A percentile compares a stretch with the other conserved stretches of the same genome.
phyloP scores from a whole-genome alignment of 2,113 vertebrate genomes.

The Larimichthys polyactis region DNA sequence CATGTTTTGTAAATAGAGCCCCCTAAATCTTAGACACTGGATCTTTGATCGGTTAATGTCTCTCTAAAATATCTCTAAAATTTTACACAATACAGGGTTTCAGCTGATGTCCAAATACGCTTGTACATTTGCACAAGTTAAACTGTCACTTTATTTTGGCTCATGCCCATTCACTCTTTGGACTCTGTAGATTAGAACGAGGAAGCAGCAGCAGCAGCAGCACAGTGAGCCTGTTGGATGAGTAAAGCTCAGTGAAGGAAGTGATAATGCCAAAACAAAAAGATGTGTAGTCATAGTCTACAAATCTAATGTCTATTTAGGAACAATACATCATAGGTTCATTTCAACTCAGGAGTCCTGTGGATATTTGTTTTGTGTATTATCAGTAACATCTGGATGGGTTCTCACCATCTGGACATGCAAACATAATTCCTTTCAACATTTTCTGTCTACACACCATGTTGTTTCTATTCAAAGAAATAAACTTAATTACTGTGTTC shows the following conservation, averaged over 20 bases:
- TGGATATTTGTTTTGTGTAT: conserved; percentile 10
- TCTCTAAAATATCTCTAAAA: not conserved
- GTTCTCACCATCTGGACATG: conserved; percentile 14
- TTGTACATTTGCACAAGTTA: conserved; percentile 56
- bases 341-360: conserved; percentile 35
- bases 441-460: conserved; percentile 12
- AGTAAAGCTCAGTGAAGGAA: not conserved
- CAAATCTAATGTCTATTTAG: not conserved
- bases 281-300: not conserved
- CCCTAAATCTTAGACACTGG: no score
- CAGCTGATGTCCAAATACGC: conserved; percentile 42
- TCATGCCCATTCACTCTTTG: not conserved
- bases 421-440: not conserved
- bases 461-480: conserved; percentile 38
- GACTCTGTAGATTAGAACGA: not conserved
- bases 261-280: not conserved
- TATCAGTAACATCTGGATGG: conserved; percentile 23
- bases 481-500: conserved; percentile 3
- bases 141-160: conserved; percentile 50
- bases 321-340: not conserved
- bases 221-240: not conserved
- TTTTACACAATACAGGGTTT: conserved; percentile 23
- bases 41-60: no score
- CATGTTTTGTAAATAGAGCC: no score
- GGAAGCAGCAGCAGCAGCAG: not conserved